phyloP scores from a whole-genome alignment of 2,888 invertebrate genomes.

The Gibbula magus region DNA sequence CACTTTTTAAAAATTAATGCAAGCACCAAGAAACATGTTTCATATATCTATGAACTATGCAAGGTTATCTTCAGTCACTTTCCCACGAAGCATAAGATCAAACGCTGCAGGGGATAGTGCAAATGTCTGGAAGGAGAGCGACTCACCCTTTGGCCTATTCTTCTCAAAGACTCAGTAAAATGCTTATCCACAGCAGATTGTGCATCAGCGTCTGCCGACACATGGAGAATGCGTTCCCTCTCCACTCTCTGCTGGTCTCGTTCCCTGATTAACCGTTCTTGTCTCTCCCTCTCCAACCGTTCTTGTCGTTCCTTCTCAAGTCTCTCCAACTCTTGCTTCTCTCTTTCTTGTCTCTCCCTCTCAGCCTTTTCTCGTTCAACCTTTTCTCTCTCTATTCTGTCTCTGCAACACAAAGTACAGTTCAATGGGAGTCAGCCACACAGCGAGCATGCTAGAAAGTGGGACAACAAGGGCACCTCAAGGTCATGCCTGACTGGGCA shows the following conservation, averaged over 20 bases:
- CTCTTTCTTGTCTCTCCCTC: constrained; percentile 74
- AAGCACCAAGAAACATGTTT: no score
- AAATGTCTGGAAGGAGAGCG: constrained; percentile 27
- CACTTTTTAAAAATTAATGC: no score
- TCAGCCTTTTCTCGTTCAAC: constrained; percentile 64
- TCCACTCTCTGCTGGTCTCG: constrained; percentile 55
- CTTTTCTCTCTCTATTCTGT: constrained; percentile 58
- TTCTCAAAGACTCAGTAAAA: constrained; percentile 87
- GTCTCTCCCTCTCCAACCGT: constrained; percentile 76
- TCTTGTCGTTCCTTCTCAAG: constrained; percentile 56
- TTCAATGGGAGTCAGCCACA: neutral
- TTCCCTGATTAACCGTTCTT: constrained; percentile 70
- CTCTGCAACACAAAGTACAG: constrained; percentile 45
- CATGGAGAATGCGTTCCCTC: constrained; percentile 62
- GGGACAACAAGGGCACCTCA: neutral
- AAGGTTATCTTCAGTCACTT: no score
- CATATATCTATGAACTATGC: no score
- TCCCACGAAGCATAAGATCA: neutral
- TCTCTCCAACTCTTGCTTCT: constrained; percentile 76
- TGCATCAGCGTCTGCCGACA: constrained; percentile 59
- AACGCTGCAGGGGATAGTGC: neutral
- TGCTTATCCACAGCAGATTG: constrained; percentile 83
- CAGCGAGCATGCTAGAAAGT: neutral
- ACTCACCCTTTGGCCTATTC: constrained; percentile 62
- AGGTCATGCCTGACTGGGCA: constrained; percentile 2